Evolutionary conservation across 2,888 invertebrate genomes (phyloP).

Genomic region (Argyresthia albistria): DNA sequence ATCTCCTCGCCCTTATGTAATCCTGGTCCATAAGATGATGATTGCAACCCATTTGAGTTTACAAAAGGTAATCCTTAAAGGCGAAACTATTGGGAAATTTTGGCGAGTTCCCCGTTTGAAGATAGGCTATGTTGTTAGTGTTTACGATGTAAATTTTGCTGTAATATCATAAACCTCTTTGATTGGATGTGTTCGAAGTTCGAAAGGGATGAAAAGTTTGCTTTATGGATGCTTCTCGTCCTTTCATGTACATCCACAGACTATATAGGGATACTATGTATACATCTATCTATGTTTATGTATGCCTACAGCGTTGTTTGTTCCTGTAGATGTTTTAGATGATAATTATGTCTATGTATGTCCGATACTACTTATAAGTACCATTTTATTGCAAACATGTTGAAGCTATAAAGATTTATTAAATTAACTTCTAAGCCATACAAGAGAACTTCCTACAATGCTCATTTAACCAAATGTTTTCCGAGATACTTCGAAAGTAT

Average conservation of each 20-base stretch:
- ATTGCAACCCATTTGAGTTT: slow-evolving; percentile 69
- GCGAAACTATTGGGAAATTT: slow-evolving; percentile 61
- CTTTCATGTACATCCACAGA: not conserved
- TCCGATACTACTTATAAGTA: not conserved
- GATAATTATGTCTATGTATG: not conserved
- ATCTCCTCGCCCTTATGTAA: slow-evolving; percentile 48
- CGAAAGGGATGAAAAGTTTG: slow-evolving; percentile 35
- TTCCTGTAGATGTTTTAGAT: too few relatives aligned
- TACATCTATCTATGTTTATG: too few relatives aligned
- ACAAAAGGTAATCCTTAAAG: slow-evolving; percentile 70
- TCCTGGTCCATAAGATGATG: slow-evolving; percentile 64
- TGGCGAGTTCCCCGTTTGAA: slow-evolving; percentile 24
- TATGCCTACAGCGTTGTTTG: too few relatives aligned
- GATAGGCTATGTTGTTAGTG: slow-evolving; percentile 33
- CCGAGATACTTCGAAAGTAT: not conserved
- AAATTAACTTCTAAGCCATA: too few relatives aligned
- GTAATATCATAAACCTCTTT: slow-evolving; percentile 69
- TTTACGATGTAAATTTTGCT: slow-evolving; percentile 68
- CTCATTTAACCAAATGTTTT: too few relatives aligned
- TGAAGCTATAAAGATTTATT: too few relatives aligned
- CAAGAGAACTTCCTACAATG: too few relatives aligned
- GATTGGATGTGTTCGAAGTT: slow-evolving; percentile 55
- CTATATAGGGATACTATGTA: too few relatives aligned
- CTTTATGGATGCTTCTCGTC: not conserved
- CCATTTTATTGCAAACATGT: too few relatives aligned